Base-by-base conservation (phyloP, 1,140 invertebrate species). In the Diorhabda sublineata region DNA sequence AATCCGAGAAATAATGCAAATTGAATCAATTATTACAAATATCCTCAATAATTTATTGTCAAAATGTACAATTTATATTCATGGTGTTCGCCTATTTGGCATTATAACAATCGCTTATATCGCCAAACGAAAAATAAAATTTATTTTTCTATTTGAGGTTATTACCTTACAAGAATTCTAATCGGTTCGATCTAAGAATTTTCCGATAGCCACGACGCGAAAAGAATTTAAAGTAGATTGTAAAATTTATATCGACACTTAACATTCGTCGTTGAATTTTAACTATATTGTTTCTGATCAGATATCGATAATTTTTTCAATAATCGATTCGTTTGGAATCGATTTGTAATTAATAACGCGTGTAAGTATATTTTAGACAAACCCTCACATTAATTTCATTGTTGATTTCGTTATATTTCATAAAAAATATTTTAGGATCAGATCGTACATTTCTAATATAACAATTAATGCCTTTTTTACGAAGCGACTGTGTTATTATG, bases 401-500 rank as follows among this genome's bases (percentile, higher is more conserved):
- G 26, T 26, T 26, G 1, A 26, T 26, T 26, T 26, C 26, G 1
- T 26, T 26, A 26, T 26, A 26, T 26, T 26, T 26, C 26, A 26
- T 26, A 26, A 26, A 26, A 26, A 26, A 26, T 1, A 26, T 1
- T 26, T 26, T 26, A 26, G 26, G 26, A 26, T 26, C 26, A 26
- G 26, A 26, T 26, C 26, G 26, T 26, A 26, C 26, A 26, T 26
- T 26, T 26, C 26, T 26, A 26, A 0, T 26, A 26, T 26, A 26
- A 26, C 26, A 26, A 26, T 64, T 64, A 64, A 41, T 43, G 67
- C 58, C 66, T 65, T 71, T 71, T 71, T 68, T 61, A 59, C 26
- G 65, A 47, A 43, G 60, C 45, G 26, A 60, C 47, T 45, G 11
- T 64, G 66, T 72, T 67, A 76, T 78, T 77, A 75, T 73, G 66